phyloP scores from a whole-genome alignment of 2,797 vertebrate species.

The Botia almorhae region DNA sequence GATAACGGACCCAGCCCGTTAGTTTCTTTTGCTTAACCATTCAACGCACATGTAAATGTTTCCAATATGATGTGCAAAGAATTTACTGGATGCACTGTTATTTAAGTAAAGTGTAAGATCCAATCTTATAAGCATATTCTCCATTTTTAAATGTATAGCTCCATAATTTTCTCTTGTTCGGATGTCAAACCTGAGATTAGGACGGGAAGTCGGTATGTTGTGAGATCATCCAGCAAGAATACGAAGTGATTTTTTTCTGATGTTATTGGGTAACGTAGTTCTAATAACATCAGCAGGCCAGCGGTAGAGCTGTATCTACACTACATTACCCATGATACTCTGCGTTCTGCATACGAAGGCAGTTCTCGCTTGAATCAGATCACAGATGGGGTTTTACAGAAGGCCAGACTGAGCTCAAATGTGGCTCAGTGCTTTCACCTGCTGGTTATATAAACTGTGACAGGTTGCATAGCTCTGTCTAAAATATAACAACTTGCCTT shows the following conservation, averaged over 20 bases:
- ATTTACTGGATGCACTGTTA: neutral
- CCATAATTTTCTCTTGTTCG: conserved; percentile 53
- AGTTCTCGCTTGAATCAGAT: neutral
- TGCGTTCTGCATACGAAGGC: too few relatives aligned
- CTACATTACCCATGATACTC: conserved; percentile 70
- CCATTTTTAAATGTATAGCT: conserved; percentile 32
- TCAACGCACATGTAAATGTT: conserved; percentile 1
- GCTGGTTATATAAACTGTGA: neutral
- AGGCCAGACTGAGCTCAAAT: neutral
- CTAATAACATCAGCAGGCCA: neutral
- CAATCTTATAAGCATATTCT: conserved; percentile 59
- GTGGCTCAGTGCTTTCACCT: conserved; percentile 36
- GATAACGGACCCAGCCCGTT: conserved; percentile 73
- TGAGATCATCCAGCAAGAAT: conserved; percentile 69
- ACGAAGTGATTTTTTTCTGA: conserved; percentile 60
- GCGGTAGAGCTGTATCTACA: neutral
- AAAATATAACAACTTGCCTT: neutral
- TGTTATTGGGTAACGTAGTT: conserved; percentile 77
- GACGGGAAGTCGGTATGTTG: conserved; percentile 62
- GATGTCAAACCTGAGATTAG: conserved; percentile 59
- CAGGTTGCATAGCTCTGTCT: too few relatives aligned
- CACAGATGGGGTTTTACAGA: conserved; percentile 8
- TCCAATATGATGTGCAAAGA: neutral
- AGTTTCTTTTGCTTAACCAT: conserved; percentile 53
- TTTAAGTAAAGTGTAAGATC: neutral